Base-by-base conservation (phyloP, 2,888 invertebrate species). In the Leucophenga maculata region DNA sequence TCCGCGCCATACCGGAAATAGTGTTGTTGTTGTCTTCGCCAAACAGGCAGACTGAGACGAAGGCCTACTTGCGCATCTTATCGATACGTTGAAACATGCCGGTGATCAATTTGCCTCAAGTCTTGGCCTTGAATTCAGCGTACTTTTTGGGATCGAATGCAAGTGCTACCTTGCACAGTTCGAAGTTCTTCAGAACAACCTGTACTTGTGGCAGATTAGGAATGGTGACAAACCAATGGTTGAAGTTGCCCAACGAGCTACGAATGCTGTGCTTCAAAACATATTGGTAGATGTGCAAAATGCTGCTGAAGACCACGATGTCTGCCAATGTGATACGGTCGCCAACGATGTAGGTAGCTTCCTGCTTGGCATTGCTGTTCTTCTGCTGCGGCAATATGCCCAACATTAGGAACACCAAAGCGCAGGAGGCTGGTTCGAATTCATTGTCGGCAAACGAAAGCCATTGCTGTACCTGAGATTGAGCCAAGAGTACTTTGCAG, bases 11-110 rank as follows among this genome's bases (percentile, higher is more conserved):
- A 98, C 98, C 99, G 55, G 97, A 96, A 89, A 99, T 99, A 84
- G 93, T 92, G 87, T 94, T 96, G 90, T 97, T 91, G 89, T 96
- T 94, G 90, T 98, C 97, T 66, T 91, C 91, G 31, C 99, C 99
- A 89, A 98, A 99, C 72, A 99, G 91, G 86, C 96, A 95, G 78
- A 96, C 93, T 13, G 97, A 98, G 68, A 95, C 97, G 89, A 99
- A 99, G 1, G 97, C 95, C 87, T 95, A 93, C 90, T 99, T 99
- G 82, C 98, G 93, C 95, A 99, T 94, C 90, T 98, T 98, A 86
- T 99, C 99, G 81, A 99, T 90, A 74, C 99, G 93, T 90, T 99
- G 99, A 91, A 93, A 98, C 98, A 99, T 98, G 79, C 99, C 97
- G 74, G 94, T 92, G 87, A 99, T 97, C 70, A 99, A 93, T 90